phyloP scores from a whole-genome alignment of 2,888 invertebrate genomes.

The Papilio gigon region DNA sequence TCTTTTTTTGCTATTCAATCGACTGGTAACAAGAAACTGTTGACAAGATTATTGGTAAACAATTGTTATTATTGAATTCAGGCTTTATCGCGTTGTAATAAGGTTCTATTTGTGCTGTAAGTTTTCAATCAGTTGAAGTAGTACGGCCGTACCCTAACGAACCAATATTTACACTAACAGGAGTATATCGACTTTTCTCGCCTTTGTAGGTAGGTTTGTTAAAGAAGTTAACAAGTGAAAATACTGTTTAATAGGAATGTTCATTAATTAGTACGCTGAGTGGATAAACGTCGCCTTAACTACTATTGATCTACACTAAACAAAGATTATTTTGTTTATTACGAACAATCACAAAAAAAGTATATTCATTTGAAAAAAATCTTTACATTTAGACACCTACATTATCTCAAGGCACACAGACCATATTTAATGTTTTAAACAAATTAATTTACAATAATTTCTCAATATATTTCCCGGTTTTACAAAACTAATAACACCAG shows the following conservation, averaged over 20 bases:
- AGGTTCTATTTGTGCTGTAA: neutral
- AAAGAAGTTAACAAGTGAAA: constrained; percentile 14
- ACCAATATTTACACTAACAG: constrained; percentile 21
- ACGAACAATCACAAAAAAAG: no score
- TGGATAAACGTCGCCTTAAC: neutral
- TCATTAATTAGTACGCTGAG: neutral
- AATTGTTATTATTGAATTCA: neutral
- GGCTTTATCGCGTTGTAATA: neutral
- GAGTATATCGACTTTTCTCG: constrained; percentile 23
- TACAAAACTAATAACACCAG: no score
- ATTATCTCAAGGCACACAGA: no score
- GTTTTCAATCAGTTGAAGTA: constrained; percentile 13
- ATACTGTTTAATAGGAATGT: neutral
- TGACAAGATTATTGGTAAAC: constrained; percentile 25
- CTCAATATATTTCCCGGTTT: no score
- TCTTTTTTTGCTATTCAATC: constrained; percentile 18
- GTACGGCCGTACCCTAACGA: constrained; percentile 13
- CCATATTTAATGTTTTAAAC: no score
- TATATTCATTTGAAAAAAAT: no score
- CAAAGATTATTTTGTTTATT: no score
- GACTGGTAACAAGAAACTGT: constrained; percentile 24
- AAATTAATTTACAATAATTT: no score
- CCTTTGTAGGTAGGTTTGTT: constrained; percentile 13
- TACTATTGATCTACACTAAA: no score
- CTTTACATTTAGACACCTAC: no score